Conservation (phyloP, 2,888 invertebrate species). For the Petrolisthes manimaculis region DNA sequence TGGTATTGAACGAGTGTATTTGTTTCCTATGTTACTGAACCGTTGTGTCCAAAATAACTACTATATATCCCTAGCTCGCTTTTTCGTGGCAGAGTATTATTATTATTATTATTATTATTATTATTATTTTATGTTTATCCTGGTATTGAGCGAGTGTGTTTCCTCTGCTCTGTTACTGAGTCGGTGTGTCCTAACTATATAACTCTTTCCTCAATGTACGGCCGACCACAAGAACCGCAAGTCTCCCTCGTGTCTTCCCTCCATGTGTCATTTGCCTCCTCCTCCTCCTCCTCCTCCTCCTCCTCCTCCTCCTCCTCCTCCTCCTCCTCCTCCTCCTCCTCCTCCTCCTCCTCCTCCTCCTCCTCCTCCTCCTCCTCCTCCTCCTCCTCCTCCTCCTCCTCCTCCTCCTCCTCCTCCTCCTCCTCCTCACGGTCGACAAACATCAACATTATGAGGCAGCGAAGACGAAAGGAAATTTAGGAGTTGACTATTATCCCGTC, state of each 20-base stretch:
- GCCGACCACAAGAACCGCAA: constrained; percentile 11
- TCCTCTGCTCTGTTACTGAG: neutral
- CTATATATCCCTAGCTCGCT: too few species aligned
- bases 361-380: neutral
- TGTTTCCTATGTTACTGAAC: too few species aligned
- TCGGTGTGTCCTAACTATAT: neutral
- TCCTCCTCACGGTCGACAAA: too few species aligned
- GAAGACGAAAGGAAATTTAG: too few species aligned
- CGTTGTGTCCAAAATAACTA: too few species aligned
- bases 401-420: neutral
- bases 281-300: neutral
- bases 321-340: neutral
- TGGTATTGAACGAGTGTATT: too few species aligned
- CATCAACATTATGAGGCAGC: too few species aligned
- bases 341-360: neutral
- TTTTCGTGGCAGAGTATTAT: neutral
- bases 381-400: neutral
- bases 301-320: neutral
- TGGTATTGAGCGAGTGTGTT: neutral
- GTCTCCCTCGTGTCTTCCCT: neutral
- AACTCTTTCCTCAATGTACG: neutral
- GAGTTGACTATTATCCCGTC: too few species aligned
- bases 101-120: neutral
- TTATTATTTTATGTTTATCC: neutral
- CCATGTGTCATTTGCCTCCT: neutral